Base-by-base conservation (phyloP, 2,888 invertebrate genomes). In the Phanerotoma sp. region DNA sequence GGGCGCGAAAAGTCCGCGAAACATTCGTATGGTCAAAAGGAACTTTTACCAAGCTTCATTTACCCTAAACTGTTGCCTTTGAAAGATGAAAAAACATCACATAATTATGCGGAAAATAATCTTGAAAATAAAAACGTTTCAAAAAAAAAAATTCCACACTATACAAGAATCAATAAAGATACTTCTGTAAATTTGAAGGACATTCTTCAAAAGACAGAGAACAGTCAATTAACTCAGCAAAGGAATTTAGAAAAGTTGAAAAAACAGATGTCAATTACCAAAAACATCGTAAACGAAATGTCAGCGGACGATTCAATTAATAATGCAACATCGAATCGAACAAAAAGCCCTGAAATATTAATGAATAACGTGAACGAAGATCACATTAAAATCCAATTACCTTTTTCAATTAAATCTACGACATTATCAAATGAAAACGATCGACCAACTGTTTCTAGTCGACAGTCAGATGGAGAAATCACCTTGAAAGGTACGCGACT, bases 201-300 rank as follows among this genome's bases (percentile, higher is more conserved):
- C 30, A 77, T 77, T 16, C 58, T 76, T 3, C 69, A 70, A 22
- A 73, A 70, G 35, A 63, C 65, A 1, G 73, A 74, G 48, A 61
- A 54, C 3, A 66, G 66, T 22, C 68, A 71, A 28, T 66, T 56
- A n/a, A 66, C 64, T 1, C 68, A 73, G 5, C 71, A 66, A 25
- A 73, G 75, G 35, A 76, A 74, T 48, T 41, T 74, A 45, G 76
- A 76, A 52, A 76, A 75, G 45, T 57, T 75, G 13, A 56, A 74
- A 1, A 75, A 74, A 33, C 65, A 74, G 10, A 74, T 73, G 7
- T 69, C 70, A 10, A 73, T 74, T 5, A 66, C 75, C 7, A 76
- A 75, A 41, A 72, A 69, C n/a, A 70, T 76, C 7, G 50, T 75
- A 0, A 73, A 75, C 54, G 69, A 67, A 58, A 48, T 66, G 38